Percentiles rank a stretch among this genome's conserved stretches.
Evolutionary conservation across 2,797 vertebrate species (phyloP).

Genomic region (Poecilia wingei): DNA sequence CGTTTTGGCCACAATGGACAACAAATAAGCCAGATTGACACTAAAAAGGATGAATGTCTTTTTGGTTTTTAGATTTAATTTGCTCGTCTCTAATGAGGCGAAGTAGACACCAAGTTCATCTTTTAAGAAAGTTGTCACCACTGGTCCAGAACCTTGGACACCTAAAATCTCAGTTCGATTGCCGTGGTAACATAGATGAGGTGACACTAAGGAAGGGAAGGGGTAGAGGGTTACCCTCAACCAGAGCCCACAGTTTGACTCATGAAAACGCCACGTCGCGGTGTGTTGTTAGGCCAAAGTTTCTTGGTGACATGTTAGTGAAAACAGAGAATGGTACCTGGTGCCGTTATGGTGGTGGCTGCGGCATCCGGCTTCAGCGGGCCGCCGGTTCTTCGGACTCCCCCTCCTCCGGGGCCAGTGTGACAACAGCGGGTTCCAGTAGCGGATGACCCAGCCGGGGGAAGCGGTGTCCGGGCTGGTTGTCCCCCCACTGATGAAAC

Average conservation of each 20-base stretch:
- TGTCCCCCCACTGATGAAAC: slow-evolving; percentile 16
- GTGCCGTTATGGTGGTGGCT: background rate
- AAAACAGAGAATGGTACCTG: slow-evolving; percentile 27
- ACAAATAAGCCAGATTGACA: background rate
- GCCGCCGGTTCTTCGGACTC: background rate
- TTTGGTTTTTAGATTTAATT: background rate
- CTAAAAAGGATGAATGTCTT: background rate
- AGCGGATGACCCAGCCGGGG: background rate
- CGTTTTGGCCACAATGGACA: background rate
- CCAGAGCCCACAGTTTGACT: background rate
- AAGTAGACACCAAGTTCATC: background rate
- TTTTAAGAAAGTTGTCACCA: background rate
- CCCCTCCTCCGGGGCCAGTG: slow-evolving; percentile 6
- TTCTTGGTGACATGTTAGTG: background rate
- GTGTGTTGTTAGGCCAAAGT: no score
- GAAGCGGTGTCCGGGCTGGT: background rate
- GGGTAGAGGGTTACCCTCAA: background rate
- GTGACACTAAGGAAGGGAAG: background rate
- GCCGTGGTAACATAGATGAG: background rate
- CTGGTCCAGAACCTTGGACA: background rate
- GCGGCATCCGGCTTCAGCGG: slow-evolving; percentile 4
- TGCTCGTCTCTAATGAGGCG: background rate
- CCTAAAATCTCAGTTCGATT: background rate
- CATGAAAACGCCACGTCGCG: background rate
- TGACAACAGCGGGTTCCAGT: slow-evolving; percentile 15